Evolutionary conservation across 2,113 vertebrate species (phyloP).

Genomic region (Apaloderma vittatum): DNA sequence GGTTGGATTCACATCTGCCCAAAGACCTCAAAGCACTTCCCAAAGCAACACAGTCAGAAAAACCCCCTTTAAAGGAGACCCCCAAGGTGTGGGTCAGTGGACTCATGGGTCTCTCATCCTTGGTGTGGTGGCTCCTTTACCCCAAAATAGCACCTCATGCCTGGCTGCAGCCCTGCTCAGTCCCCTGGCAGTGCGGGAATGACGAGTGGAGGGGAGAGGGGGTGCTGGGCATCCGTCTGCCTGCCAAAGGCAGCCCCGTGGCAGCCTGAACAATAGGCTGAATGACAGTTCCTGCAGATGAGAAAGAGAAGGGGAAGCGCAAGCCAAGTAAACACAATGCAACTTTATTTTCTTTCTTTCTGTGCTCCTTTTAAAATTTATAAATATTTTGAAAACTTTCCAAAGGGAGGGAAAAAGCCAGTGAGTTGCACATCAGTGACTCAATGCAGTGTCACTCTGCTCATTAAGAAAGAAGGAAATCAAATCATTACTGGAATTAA

Average conservation of each 20-base stretch:
- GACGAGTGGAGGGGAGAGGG: neutral
- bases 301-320: neutral
- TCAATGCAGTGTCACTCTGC: constrained; percentile 25
- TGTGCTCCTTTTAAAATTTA: constrained; percentile 22
- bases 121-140: neutral
- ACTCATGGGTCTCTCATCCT: neutral
- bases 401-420: constrained; percentile 42
- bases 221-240: neutral
- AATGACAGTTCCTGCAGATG: neutral
- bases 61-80: neutral
- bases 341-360: constrained; percentile 58
- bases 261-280: neutral
- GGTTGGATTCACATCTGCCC: neutral
- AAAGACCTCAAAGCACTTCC: neutral
- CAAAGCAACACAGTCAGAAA: neutral
- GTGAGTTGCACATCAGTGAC: constrained; percentile 45
- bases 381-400: constrained; percentile 77
- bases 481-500: constrained; percentile 57
- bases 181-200: neutral
- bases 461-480: constrained; percentile 62
- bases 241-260: neutral
- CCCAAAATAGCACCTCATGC: neutral
- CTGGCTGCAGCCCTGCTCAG: neutral
- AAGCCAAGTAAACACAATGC: constrained; percentile 20
- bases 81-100: accelerated